phyloP scores from a whole-genome alignment of 2,888 invertebrate genomes.

The Calliphora vomitoria region DNA sequence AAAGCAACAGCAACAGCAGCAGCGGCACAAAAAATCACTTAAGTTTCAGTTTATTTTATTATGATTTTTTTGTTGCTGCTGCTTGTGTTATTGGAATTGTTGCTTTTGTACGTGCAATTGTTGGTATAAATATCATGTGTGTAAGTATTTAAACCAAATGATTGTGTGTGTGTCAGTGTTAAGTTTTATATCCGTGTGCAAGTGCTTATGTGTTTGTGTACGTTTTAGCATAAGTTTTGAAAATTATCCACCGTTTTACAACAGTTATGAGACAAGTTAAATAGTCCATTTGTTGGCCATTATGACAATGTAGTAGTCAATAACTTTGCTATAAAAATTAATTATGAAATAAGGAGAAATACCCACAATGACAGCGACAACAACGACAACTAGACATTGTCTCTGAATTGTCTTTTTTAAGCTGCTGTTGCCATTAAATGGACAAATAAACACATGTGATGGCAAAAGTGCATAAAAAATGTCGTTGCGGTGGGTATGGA shows the following conservation, averaged over 20 bases:
- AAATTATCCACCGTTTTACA: conserved; percentile 60
- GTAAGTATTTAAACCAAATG: neutral
- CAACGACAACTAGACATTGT: neutral
- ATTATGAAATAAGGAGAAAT: conserved; percentile 67
- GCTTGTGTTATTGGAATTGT: neutral
- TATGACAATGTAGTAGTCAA: conserved; percentile 70
- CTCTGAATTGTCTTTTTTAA: conserved; percentile 41
- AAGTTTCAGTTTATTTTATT: conserved; percentile 59
- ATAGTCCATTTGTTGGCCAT: conserved; percentile 69
- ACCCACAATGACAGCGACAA: conserved; percentile 18
- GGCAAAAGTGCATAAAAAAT: neutral
- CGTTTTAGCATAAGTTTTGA: conserved; percentile 36
- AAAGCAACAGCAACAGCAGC: conserved; percentile 30
- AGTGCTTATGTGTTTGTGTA: neutral
- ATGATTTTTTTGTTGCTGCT: conserved; percentile 41
- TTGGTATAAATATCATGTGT: conserved; percentile 1
- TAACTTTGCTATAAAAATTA: conserved; percentile 72
- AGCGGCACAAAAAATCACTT: conserved; percentile 64
- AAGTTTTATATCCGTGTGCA: conserved; percentile 6
- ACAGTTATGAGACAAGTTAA: conserved; percentile 67
- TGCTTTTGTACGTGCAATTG: neutral
- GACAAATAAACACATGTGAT: neutral
- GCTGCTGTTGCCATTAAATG: conserved; percentile 31
- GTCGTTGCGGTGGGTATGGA: neutral
- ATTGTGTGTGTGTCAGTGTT: conserved; percentile 9